Evolutionary conservation across 2,888 invertebrate species (phyloP).

Genomic region (Rotaria magnacalcarata): DNA sequence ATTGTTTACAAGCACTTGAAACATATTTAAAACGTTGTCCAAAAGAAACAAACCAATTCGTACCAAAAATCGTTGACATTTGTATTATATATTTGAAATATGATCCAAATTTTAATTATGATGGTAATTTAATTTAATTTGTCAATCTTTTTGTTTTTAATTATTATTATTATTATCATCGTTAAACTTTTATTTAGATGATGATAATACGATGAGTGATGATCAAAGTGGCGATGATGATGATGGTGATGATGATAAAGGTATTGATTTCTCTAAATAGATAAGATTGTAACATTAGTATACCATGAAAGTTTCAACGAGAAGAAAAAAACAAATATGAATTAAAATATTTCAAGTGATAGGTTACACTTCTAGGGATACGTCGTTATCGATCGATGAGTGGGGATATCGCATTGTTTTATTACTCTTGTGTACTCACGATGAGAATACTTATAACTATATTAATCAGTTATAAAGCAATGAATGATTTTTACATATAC

Average conservation of each 20-base stretch:
- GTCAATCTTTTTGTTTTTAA: too few relatives aligned
- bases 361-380: too few relatives aligned
- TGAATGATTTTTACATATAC: too few relatives aligned
- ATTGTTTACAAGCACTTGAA: conserved; percentile 85
- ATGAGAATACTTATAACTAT: too few relatives aligned
- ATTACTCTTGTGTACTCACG: too few relatives aligned
- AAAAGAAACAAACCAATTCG: conserved; percentile 70
- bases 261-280: background rate
- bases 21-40: conserved; percentile 92
- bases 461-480: too few relatives aligned
- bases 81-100: conserved; percentile 86
- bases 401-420: too few relatives aligned
- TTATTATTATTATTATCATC: too few relatives aligned
- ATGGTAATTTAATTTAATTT: conserved; percentile 63
- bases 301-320: too few relatives aligned
- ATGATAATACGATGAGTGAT: conserved; percentile 62
- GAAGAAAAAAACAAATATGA: too few relatives aligned
- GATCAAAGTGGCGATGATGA: conserved; percentile 56
- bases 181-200: conserved; percentile 63
- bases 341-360: too few relatives aligned
- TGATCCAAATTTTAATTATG: conserved; percentile 98
- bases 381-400: too few relatives aligned
- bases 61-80: conserved; percentile 65
- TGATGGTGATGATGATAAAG: conserved; percentile 68
- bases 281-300: background rate